Evolutionary conservation across 2,888 invertebrate genomes (phyloP).

Genomic region (Tachina grossa): DNA sequence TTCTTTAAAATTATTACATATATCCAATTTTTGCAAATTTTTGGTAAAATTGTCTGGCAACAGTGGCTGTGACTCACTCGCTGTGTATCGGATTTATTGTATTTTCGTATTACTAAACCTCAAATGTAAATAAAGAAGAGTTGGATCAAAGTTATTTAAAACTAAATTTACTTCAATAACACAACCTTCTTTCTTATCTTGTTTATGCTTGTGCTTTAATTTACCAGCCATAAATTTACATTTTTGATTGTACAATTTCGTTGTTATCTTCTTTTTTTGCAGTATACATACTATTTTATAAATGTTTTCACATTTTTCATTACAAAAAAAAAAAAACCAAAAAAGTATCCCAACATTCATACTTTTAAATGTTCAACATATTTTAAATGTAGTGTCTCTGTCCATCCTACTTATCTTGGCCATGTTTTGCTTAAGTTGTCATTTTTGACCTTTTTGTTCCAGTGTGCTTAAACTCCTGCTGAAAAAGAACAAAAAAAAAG

Average conservation of each 20-base stretch:
- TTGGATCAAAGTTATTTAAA: not conserved
- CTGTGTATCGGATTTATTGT: not conserved
- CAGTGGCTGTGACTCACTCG: too few species aligned
- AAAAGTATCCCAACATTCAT: not conserved
- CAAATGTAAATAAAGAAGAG: not conserved
- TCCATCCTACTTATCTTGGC: not conserved
- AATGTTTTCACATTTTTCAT: constrained; percentile 10
- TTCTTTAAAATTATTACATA: too few species aligned
- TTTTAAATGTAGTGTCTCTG: not conserved
- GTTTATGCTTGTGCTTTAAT: constrained; percentile 43
- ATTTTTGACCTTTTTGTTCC: not conserved
- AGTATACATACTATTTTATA: not conserved
- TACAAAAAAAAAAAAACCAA: not conserved
- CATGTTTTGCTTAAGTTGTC: constrained; percentile 18
- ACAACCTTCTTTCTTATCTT: not conserved
- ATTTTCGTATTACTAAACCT: not conserved
- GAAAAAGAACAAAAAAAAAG: not conserved
- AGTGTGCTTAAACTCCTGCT: not conserved
- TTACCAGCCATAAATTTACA: constrained; percentile 60
- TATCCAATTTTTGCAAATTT: too few species aligned
- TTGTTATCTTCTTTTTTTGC: not conserved
- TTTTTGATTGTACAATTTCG: constrained; percentile 54
- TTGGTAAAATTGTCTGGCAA: too few species aligned
- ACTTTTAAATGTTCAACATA: constrained; percentile 15
- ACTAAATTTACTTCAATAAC: not conserved